A percentile compares a stretch with the other conserved stretches of the same genome.
Evolutionary conservation across 2,113 vertebrate species (phyloP).

Genomic region (Heterocephalus glaber): DNA sequence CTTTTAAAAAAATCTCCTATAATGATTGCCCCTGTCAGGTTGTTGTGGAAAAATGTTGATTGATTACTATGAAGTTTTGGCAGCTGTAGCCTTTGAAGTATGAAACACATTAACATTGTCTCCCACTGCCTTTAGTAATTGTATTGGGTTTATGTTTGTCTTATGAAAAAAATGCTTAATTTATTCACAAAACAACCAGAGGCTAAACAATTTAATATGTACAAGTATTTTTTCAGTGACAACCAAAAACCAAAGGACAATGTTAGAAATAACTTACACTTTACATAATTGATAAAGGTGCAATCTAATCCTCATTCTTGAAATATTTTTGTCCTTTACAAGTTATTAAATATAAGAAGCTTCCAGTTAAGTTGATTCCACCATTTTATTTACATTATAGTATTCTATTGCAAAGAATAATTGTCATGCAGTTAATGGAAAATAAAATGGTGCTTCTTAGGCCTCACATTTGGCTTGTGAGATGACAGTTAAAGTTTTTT

Average conservation of each 20-base stretch:
- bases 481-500: no score
- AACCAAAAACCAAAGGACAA: conserved; percentile 69
- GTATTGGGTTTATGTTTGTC: conserved; percentile 74
- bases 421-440: not conserved
- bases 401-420: conserved; percentile 31
- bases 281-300: conserved; percentile 62
- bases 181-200: conserved; percentile 78
- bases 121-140: conserved; percentile 80
- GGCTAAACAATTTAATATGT: conserved; percentile 75
- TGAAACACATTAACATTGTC: conserved; percentile 80
- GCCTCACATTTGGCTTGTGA: not conserved
- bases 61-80: conserved; percentile 77
- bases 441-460: not conserved
- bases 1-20: conserved; percentile 54
- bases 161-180: conserved; percentile 76
- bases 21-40: conserved; percentile 67
- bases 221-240: conserved; percentile 72
- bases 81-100: conserved; percentile 82
- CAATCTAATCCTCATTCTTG: conserved; percentile 74
- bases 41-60: conserved; percentile 74
- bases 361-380: conserved; percentile 72
- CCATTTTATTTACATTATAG: conserved; percentile 54
- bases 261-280: conserved; percentile 61
- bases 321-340: conserved; percentile 79
- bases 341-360: conserved; percentile 78